Evolutionary conservation across 2,888 invertebrate genomes (phyloP), one percentile per base, ranked within the genome.

Genomic region (Fragum sueziense): DNA sequence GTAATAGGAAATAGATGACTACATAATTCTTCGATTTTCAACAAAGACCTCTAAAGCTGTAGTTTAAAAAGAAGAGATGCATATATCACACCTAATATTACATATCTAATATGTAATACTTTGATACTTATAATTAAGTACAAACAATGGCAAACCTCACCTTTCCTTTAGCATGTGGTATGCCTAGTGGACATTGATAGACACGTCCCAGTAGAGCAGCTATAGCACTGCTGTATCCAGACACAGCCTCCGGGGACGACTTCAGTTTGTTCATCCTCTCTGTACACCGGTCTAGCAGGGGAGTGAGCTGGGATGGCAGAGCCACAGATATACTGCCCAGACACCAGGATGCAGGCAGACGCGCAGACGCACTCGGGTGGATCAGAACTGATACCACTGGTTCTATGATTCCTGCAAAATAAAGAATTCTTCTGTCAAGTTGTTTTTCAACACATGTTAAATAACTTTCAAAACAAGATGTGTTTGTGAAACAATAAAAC

Each of bases 131-230:
- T n/a, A n/a, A n/a, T n/a, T n/a, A n/a, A n/a, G n/a, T n/a, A n/a
- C n/a, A n/a, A n/a, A n/a, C n/a, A n/a, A n/a, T n/a, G n/a, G n/a
- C n/a, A 25, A 41, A 22, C 4, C 31, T 61, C 87, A 98, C 96
- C 94, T 99, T 99, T 83, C 99, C 98, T 90, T 98, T 97, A 34
- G 97, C 97, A 93, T 99, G 98, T 0, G 99, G 99, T 54, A 99
- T 97, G 25, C 99, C 93, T 4, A 93, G 89, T 27, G 92, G 88
- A 74, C 91, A 98, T 70, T 97, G 95, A 62, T 96, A 95, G 0
- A 98, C 97, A 27, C 99, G 98, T 67, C 94, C 93, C 4, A 99
- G 94, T 80, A 99, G 96, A 0, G 99, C 97, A 34, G 99, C 97
- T 83, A 99, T 94, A 0, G 99, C 99, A 90, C 96, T 96, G 89